phyloP scores from a whole-genome alignment of 2,888 invertebrate genomes.

The Ophraella communa region DNA sequence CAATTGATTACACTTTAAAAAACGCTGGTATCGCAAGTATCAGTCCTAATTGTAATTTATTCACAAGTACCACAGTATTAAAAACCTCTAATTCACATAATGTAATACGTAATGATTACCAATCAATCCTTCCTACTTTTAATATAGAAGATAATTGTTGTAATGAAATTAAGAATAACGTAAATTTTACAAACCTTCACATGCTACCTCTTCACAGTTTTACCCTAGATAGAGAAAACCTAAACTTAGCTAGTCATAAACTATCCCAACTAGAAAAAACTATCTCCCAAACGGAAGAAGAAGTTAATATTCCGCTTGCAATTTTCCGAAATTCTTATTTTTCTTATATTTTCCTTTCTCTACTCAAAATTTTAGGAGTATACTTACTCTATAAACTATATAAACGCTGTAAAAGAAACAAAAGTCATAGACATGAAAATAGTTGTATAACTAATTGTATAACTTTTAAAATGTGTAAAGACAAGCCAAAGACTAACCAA shows the following conservation, averaged over 20 bases:
- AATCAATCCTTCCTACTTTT: not conserved
- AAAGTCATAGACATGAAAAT: not conserved
- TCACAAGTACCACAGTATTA: slow-evolving; percentile 16
- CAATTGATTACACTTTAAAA: slow-evolving; percentile 6
- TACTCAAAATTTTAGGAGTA: not conserved
- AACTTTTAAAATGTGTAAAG: not conserved
- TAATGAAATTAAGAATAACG: not conserved
- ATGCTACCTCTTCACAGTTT: not conserved
- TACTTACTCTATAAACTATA: not conserved
- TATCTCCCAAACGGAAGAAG: not conserved
- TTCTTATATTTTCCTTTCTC: no score
- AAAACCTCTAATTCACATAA: not conserved
- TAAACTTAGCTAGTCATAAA: not conserved
- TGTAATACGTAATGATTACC: not conserved
- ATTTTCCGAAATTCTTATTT: not conserved
- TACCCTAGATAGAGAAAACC: not conserved
- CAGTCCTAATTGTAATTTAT: slow-evolving; percentile 17
- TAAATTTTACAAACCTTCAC: not conserved
- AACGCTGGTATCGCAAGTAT: slow-evolving; percentile 14
- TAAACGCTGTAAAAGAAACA: not conserved
- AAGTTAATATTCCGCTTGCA: not conserved
- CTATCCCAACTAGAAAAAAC: not conserved
- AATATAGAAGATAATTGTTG: not conserved
- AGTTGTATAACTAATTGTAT: not conserved
- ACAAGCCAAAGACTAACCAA: not conserved